Base-by-base conservation (phyloP, 2,888 invertebrate species). In the Oegoconia quadripuncta region DNA sequence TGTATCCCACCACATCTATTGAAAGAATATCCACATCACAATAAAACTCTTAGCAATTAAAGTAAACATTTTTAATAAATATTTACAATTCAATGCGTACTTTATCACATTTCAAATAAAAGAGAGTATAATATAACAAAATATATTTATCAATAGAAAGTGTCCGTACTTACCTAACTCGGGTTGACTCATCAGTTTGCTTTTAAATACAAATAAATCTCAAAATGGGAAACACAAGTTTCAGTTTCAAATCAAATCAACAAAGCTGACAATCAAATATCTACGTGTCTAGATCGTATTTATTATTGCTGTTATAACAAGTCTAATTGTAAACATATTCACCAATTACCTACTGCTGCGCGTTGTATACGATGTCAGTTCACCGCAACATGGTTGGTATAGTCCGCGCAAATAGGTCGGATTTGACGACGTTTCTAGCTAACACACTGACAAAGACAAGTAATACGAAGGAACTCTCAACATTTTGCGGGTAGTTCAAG, bases 11-110 rank as follows among this genome's bases (percentile, higher is more conserved):
- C 9, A 23, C n/a, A 9, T n/a, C 23, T 6, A 23, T 23, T 23
- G 3, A 33, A 26, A 37, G 34, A 29, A 36, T 36, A 39, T 33
- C 7, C 30, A 11, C 1, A 23, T 29, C 12, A 2, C 59, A 49
- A 68, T 69, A 64, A 34, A 39, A 46, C 33, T 26, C n/a, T n/a
- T n/a, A 34, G 47, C 28, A 44, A 39, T 65, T 64, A 70, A 73
- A 72, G 75, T 79, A 79, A 82, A 78, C 77, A 76, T 80, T 78
- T 81, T 61, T 81, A 81, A 78, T 82, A 80, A 74, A 74, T 80
- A 82, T 84, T 82, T 83, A 84, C 83, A 83, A 74, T 75, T 66
- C 62, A 71, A 73, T 74, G 69, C 63, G 55, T 63, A 63, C 53
- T 62, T 62, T 80, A 81, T 83, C 81, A 82, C 81, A 79, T 80